Evolutionary conservation across 2,113 vertebrate genomes (phyloP), one percentile per base, ranked within the genome.

Genomic region (Alethe castanea): DNA sequence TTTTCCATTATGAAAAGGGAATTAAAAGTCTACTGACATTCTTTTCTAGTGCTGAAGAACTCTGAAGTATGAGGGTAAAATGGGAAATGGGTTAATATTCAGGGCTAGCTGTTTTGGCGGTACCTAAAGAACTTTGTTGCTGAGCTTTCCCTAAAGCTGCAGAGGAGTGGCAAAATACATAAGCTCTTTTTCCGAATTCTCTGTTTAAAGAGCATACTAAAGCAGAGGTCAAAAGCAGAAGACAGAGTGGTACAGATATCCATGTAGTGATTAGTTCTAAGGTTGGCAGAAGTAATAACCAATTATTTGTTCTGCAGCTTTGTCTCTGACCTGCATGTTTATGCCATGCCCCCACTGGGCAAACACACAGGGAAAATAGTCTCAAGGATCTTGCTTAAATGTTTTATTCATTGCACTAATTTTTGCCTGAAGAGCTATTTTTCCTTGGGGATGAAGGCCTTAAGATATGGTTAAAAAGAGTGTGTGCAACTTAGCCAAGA

Each of bases 381-480:
- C 81, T 62, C 65, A 81, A 31, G 50, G 38, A 91, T 12, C 77
- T 87, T 84, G 31, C 48, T 89, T 92, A 72, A 95, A 91, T 91
- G 54, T 92, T 91, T 89, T 95, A 94, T 95, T 95, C 52, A 87
- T 92, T 72, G 61, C 44, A 89, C 84, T 96, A 94, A 88, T 94
- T 96, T 95, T 95, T 89, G 61, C 89, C 48, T 65, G 62, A 89
- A 69, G 40, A 92, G 29, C 76, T 87, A 60, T 92, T 79, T 62
- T 71, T 44, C 38, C 25, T 71, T 65, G 36, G 16, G 73, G n/a
- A 69, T 73, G 77, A n/a, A 79, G 62, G 53, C 48, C 61, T 89
- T 72, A 81, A 94, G 89, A 76, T 81, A 60, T 14, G 33, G 44
- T 91, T 97, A 81, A 95, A 94, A 95, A 53, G 23, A 57, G 4